Evolutionary conservation across 2,888 invertebrate genomes (phyloP).

Genomic region (Synanthedon tipuliformis): DNA sequence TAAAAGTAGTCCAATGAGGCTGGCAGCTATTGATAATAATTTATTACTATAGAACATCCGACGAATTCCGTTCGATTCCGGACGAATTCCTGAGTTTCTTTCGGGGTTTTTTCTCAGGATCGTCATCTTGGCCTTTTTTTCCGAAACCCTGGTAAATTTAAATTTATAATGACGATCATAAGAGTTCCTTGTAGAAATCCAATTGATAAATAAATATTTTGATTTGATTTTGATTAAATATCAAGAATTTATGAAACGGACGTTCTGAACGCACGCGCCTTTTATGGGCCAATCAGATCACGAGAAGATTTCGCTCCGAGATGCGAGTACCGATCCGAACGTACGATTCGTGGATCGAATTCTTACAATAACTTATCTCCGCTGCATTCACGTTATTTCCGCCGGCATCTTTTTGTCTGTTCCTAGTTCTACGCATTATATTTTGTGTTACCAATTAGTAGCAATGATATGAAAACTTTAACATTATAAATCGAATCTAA

Average conservation of each 20-base stretch:
- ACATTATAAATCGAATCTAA: too few relatives aligned
- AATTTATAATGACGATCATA: too few relatives aligned
- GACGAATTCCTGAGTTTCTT: too few relatives aligned
- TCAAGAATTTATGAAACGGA: constrained; percentile 16
- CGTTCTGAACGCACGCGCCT: constrained; percentile 31
- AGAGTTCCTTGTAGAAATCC: too few relatives aligned
- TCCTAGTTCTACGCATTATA: constrained; percentile 11
- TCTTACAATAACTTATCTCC: constrained; percentile 32
- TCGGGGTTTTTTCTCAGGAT: too few relatives aligned
- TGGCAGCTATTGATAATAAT: constrained; percentile 6
- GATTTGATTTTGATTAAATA: too few relatives aligned
- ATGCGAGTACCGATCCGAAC: constrained; percentile 20
- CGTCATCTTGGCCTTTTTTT: too few relatives aligned
- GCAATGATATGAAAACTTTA: constrained; percentile 26
- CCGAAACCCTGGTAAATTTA: too few relatives aligned
- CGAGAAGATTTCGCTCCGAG: constrained; percentile 33
- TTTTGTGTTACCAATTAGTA: constrained; percentile 34
- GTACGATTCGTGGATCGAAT: constrained; percentile 33
- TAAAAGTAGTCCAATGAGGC: not conserved
- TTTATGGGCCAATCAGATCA: constrained; percentile 28
- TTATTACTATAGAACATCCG: constrained; percentile 6
- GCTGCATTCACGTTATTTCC: constrained; percentile 33
- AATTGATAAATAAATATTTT: too few relatives aligned
- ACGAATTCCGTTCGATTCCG: constrained; percentile 11
- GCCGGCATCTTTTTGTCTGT: constrained; percentile 38